phyloP scores from a whole-genome alignment of 1,140 invertebrate genomes.

The Choristoneura fumiferana region DNA sequence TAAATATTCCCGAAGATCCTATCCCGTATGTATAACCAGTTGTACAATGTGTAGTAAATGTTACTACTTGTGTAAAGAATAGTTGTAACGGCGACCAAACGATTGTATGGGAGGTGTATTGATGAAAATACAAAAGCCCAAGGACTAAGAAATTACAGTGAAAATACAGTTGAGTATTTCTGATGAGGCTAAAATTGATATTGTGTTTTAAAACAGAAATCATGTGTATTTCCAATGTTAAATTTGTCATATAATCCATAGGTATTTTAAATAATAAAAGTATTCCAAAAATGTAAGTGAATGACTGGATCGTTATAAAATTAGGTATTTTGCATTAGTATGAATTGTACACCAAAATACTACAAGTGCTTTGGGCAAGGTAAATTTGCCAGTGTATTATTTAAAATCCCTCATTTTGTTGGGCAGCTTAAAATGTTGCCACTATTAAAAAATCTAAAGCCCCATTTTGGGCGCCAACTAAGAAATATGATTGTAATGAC shows the following conservation, averaged over 20 bases:
- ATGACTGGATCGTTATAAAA: conserved; percentile 8
- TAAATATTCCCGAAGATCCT: too few relatives aligned
- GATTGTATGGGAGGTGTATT: too few relatives aligned
- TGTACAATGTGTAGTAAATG: too few relatives aligned
- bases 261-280: neutral
- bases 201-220: conserved; percentile 3
- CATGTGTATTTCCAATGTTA: conserved; percentile 11
- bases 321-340: neutral
- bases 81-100: too few relatives aligned
- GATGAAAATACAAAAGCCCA: too few relatives aligned
- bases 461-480: neutral
- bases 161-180: neutral
- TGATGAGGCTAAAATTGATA: neutral
- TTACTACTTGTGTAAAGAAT: too few relatives aligned
- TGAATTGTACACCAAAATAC: conserved; percentile 5
- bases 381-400: neutral
- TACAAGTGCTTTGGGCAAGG: conserved; percentile 1
- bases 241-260: conserved; percentile 15
- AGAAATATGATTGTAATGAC: neutral
- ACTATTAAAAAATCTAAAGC: neutral
- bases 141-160: too few relatives aligned
- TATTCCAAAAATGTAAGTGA: conserved; percentile 12
- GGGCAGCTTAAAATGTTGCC: neutral
- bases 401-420: neutral
- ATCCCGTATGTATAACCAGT: too few relatives aligned